Evolutionary conservation across 2,888 invertebrate species (phyloP).

Genomic region (Pseudoips prasinana): DNA sequence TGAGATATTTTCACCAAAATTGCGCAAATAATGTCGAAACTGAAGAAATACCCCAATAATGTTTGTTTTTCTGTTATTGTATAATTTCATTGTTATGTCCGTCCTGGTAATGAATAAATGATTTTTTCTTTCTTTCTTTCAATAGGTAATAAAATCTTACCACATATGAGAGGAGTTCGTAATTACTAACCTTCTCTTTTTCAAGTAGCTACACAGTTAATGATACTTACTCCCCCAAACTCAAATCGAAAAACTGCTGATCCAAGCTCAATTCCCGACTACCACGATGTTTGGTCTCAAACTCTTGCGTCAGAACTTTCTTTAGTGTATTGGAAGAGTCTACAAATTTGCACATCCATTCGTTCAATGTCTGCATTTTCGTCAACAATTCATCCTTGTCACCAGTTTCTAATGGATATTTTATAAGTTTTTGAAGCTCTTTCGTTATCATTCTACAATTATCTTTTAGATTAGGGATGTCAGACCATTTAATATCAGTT

Average conservation of each 20-base stretch:
- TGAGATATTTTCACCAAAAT: no score
- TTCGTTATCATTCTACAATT: slow-evolving; percentile 46
- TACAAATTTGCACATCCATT: slow-evolving; percentile 69
- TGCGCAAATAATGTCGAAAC: no score
- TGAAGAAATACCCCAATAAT: no score
- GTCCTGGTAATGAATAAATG: no score
- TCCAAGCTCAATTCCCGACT: slow-evolving; percentile 38
- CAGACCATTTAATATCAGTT: slow-evolving; percentile 54
- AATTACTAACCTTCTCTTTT: no score
- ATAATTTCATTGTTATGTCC: no score
- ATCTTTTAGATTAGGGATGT: slow-evolving; percentile 48
- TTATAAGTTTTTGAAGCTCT: slow-evolving; percentile 53
- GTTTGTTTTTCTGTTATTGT: no score
- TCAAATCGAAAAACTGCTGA: slow-evolving; percentile 52
- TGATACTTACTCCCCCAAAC: slow-evolving; percentile 61
- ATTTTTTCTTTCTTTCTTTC: no score
- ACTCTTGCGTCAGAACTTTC: slow-evolving; percentile 57
- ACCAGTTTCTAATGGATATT: slow-evolving; percentile 32
- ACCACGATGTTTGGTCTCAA: slow-evolving; percentile 44
- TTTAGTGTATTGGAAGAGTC: slow-evolving; percentile 66
- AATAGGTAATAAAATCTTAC: no score
- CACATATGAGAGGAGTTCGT: no score
- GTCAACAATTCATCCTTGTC: slow-evolving; percentile 48
- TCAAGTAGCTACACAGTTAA: no score
- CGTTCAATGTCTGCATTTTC: slow-evolving; percentile 65